Evolutionary conservation across 2,113 vertebrate species (phyloP).

Genomic region (Oncorhynchus keta): DNA sequence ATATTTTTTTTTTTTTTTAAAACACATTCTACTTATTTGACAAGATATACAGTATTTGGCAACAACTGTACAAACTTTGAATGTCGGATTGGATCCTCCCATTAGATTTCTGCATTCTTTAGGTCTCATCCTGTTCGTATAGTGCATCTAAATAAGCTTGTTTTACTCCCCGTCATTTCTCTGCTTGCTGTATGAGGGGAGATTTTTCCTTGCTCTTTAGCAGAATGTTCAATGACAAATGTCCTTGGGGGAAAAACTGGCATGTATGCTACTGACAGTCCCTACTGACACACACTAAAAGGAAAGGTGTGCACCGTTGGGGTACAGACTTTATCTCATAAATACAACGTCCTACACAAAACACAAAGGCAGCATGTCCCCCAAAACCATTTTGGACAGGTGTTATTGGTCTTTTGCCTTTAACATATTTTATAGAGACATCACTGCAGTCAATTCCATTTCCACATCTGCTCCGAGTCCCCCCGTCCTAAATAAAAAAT

Average conservation of each 20-base stretch:
- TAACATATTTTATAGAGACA: conserved; percentile 62
- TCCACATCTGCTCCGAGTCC: conserved; percentile 57
- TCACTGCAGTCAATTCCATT: conserved; percentile 64
- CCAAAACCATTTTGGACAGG: conserved; percentile 46
- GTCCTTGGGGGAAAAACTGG: conserved; percentile 56
- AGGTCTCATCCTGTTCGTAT: too few species aligned
- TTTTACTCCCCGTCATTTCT: neutral
- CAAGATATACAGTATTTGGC: too few species aligned
- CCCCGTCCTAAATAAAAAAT: conserved; percentile 58
- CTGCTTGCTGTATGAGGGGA: neutral
- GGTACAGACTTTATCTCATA: neutral
- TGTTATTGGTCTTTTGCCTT: conserved; percentile 38
- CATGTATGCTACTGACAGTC: conserved; percentile 51
- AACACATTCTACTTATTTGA: too few species aligned
- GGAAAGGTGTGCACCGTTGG: conserved; percentile 9
- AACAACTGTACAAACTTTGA: too few species aligned
- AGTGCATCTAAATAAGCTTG: too few species aligned
- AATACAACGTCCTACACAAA: conserved; percentile 1
- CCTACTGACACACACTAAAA: conserved; percentile 46
- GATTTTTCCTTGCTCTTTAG: conserved; percentile 37
- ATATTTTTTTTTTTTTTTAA: too few species aligned
- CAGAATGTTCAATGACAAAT: conserved; percentile 57
- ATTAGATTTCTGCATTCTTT: too few species aligned
- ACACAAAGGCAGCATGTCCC: conserved; percentile 50
- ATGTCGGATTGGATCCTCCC: too few species aligned